Base-by-base conservation (phyloP, 2,888 invertebrate species). In the Hanleya hanleyi region DNA sequence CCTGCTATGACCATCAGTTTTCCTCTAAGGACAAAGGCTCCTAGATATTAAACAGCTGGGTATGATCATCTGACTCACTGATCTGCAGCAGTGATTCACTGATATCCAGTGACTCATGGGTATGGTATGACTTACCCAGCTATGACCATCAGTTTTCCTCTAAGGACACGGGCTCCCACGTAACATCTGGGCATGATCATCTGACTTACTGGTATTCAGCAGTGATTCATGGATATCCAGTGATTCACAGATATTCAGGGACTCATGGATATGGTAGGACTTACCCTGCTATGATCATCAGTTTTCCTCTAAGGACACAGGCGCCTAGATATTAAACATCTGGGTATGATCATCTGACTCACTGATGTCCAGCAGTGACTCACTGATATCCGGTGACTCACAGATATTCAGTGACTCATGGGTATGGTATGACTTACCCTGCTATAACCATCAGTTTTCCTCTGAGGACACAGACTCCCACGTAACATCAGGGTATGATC, bases 81-180 rank as follows among this genome's bases (percentile, higher is more conserved):
- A 77, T 18, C 86, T 85, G 89, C 90, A 90, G 5, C 5, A 18
- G 38, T 7, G 1, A 38, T 29, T 64, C 38, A 1, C 15, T 35
- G 32, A 33, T 61, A 35, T 12, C 2, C 32, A 1, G 15, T n/a
- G 32, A 22, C 7, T 18, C 1, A 41, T 50, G 12, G 9, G n/a
- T n/a, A n/a, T n/a, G n/a, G n/a, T n/a, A n/a, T n/a, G n/a, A 77
- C 83, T 74, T 83, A 89, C 88, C 89, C 90, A 62, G 89, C 90
- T 12, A 88, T 88, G 36, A 90, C 89, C 71, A 86, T 83, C n/a
- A 90, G 83, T 72, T 85, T 84, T 15, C 89, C 89, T 67, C 84
- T 84, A n/a, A 90, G 82, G 26, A 88, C 84, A 78, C 89, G 89
- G 1, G 89, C 89, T 15, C 89, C 89, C 0, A 89, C 89, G 77